Evolutionary conservation across 2,888 invertebrate species (phyloP).

Genomic region (Kuschelorhynchus macadamiae): DNA sequence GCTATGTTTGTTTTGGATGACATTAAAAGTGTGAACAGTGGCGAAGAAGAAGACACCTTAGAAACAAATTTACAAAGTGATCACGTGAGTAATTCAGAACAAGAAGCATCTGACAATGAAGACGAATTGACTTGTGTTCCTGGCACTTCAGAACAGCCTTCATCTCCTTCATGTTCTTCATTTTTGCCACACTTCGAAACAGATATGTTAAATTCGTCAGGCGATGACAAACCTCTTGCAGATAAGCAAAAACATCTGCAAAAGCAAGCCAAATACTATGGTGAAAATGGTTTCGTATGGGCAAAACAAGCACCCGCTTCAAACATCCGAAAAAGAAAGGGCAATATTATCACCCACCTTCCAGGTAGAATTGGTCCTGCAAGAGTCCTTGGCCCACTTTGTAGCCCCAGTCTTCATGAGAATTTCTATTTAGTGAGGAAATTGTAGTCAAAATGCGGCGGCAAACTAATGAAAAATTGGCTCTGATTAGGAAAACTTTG

Average conservation of each 20-base stretch:
- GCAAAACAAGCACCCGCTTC: neutral
- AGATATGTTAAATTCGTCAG: slow-evolving; percentile 8
- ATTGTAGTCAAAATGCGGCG: neutral
- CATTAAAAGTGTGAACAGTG: slow-evolving; percentile 19
- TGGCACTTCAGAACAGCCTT: too few relatives aligned
- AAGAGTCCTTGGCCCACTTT: neutral
- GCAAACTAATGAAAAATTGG: neutral
- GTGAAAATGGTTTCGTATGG: neutral
- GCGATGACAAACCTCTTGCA: slow-evolving; percentile 10
- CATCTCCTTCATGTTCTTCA: neutral
- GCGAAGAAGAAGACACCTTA: slow-evolving; percentile 12
- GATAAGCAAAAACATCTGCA: slow-evolving; percentile 1
- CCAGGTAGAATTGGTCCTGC: slow-evolving; percentile 11
- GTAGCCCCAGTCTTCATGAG: slow-evolving; percentile 2
- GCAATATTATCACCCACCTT: slow-evolving; percentile 7
- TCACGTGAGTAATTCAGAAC: slow-evolving; percentile 13
- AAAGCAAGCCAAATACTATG: slow-evolving; percentile 12
- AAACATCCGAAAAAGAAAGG: neutral
- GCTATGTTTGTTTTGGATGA: slow-evolving; percentile 12
- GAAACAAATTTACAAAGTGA: slow-evolving; percentile 14
- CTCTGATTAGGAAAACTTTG: neutral
- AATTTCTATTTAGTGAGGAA: slow-evolving; percentile 7
- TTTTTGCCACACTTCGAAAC: slow-evolving; percentile 1
- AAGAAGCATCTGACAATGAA: slow-evolving; percentile 24
- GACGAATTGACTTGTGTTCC: neutral